Conservation (phyloP, 2,888 invertebrate genomes). For the Rotaria sp. region DNA sequence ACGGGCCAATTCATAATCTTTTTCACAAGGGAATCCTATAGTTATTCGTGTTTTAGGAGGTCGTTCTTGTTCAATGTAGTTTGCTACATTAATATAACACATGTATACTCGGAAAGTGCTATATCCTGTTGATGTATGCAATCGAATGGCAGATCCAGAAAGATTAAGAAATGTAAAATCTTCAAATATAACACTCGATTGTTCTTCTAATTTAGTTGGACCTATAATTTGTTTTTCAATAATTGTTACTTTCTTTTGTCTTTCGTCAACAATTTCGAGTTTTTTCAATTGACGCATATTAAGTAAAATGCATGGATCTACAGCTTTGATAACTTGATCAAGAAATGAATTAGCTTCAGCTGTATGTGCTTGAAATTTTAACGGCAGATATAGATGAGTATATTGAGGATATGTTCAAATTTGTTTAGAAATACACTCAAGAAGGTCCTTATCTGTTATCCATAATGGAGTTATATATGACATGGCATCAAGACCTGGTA, state of each 20-base stretch:
- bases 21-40: slow-evolving; percentile 14
- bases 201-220: background rate
- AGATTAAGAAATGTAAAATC: no score
- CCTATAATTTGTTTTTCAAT: background rate
- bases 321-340: background rate
- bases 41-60: no score
- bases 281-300: no score
- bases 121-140: no score
- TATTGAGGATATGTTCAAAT: background rate
- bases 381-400: no score
- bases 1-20: background rate
- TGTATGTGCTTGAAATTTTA: background rate
- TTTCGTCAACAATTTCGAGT: no score
- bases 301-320: background rate
- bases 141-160: no score
- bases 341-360: background rate
- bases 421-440: background rate
- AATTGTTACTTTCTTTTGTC: background rate
- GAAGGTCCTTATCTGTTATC: background rate
- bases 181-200: background rate
- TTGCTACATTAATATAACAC: no score
- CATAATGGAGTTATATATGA: slow-evolving; percentile 30
- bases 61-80: no score
- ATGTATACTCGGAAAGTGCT: no score
- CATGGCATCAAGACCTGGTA: no score